Evolutionary conservation across 1,140 invertebrate species (phyloP).

Genomic region (Marisa cornuarietis): DNA sequence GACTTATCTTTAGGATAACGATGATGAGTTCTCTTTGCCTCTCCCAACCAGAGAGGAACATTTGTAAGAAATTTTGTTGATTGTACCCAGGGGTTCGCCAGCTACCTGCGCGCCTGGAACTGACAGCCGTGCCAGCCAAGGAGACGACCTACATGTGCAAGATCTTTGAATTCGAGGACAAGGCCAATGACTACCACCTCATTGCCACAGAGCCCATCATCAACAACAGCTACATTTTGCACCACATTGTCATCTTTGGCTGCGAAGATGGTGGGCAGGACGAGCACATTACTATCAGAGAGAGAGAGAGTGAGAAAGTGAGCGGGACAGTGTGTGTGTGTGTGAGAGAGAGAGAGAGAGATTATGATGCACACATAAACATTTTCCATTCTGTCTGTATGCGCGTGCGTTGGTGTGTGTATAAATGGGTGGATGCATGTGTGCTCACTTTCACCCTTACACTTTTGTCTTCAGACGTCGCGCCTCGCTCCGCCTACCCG

Average conservation of each 20-base stretch:
- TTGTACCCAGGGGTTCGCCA: background rate
- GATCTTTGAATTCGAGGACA: constrained; percentile 14
- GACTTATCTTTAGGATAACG: background rate
- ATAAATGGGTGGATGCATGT: background rate
- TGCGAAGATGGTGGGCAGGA: constrained; percentile 30
- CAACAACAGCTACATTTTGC: constrained; percentile 44
- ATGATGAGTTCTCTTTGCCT: background rate
- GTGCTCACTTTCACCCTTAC: too few relatives aligned
- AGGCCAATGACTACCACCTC: constrained; percentile 31
- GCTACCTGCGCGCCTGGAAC: background rate
- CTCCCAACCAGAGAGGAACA: background rate
- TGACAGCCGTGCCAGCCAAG: constrained; percentile 5
- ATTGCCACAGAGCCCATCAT: constrained; percentile 39
- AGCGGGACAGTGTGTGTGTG: background rate
- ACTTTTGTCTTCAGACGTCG: background rate
- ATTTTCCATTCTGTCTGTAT: background rate
- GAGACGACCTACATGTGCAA: constrained; percentile 21
- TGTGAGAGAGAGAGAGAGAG: background rate
- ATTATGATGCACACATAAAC: background rate
- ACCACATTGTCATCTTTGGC: constrained; percentile 46
- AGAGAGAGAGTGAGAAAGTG: background rate
- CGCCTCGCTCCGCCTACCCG: background rate
- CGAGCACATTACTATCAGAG: background rate
- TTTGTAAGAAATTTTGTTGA: background rate
- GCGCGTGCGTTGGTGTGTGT: background rate